Conservation (phyloP, 2,888 invertebrate genomes). For the Zygaena filipendulae region DNA sequence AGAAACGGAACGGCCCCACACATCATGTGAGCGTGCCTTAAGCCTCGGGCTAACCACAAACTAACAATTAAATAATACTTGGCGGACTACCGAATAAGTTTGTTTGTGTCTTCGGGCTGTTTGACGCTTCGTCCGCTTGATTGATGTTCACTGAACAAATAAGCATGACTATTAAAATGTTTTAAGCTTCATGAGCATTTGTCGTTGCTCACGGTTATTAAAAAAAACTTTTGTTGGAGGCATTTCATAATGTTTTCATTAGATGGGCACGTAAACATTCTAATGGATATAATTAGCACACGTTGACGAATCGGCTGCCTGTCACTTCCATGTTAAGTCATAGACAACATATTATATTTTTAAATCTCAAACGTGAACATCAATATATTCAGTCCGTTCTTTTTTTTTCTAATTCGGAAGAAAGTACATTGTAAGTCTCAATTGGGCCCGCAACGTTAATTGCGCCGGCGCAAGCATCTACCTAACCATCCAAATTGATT, state of each 20-base stretch:
- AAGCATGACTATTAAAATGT: slow-evolving; percentile 25
- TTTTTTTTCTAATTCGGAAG: slow-evolving; percentile 35
- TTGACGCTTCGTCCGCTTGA: slow-evolving; percentile 49
- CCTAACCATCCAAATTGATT: slow-evolving; percentile 50
- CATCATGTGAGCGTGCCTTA: too few species aligned
- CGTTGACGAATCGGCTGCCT: too few species aligned
- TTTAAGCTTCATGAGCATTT: slow-evolving; percentile 26
- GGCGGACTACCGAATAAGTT: slow-evolving; percentile 58
- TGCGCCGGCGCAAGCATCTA: slow-evolving; percentile 38
- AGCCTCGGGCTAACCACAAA: slow-evolving; percentile 43
- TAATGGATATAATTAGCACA: too few species aligned
- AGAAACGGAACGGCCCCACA: too few species aligned
- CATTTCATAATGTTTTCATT: too few species aligned
- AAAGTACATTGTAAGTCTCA: slow-evolving; percentile 44
- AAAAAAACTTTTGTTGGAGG: too few species aligned
- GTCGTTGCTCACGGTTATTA: slow-evolving; percentile 17
- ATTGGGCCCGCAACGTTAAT: slow-evolving; percentile 51
- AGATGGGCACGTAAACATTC: too few species aligned
- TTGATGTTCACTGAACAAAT: slow-evolving; percentile 33
- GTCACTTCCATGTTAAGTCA: too few species aligned
- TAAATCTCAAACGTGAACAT: too few species aligned
- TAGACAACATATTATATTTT: too few species aligned
- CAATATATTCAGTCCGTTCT: too few species aligned
- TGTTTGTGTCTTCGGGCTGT: slow-evolving; percentile 42
- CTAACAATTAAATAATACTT: slow-evolving; percentile 65